Evolutionary conservation across 2,113 vertebrate genomes (phyloP).

Genomic region (Microtus pennsylvanicus): DNA sequence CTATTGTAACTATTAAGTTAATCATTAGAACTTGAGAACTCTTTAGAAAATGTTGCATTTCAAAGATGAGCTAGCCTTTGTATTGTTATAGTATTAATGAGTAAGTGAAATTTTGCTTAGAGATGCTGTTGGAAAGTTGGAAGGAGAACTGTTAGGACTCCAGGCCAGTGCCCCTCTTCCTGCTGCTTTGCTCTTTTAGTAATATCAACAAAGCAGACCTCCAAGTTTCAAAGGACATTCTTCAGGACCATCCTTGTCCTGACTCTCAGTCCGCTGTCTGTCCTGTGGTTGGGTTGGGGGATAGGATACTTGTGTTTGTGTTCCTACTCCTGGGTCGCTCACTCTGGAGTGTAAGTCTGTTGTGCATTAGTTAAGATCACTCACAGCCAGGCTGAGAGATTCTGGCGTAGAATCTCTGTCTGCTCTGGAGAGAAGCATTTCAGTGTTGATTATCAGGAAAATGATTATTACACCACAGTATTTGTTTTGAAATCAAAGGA

Average conservation of each 20-base stretch:
- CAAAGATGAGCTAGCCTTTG: neutral
- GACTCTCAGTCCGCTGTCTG: neutral
- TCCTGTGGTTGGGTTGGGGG: neutral
- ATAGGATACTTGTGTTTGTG: neutral
- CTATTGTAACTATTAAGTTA: neutral
- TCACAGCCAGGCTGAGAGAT: neutral
- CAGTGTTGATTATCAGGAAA: neutral
- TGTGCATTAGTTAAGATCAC: neutral
- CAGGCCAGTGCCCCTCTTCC: neutral
- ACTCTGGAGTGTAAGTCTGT: neutral
- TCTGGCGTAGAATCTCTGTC: neutral
- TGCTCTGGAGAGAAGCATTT: constrained; percentile 11
- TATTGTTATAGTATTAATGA: too few relatives aligned
- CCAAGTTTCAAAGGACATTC: neutral
- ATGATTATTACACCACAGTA: neutral
- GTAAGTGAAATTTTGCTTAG: neutral
- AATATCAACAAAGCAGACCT: neutral
- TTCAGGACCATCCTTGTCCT: neutral
- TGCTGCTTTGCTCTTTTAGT: neutral
- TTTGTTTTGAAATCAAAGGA: constrained; percentile 30
- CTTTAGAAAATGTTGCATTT: constrained; percentile 6
- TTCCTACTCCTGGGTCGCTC: neutral
- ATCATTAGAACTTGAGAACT: constrained; percentile 7
- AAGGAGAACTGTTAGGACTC: neutral
- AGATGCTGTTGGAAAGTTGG: neutral